Conservation (phyloP, 2,113 vertebrate species). For the Emydura subglobosa region DNA sequence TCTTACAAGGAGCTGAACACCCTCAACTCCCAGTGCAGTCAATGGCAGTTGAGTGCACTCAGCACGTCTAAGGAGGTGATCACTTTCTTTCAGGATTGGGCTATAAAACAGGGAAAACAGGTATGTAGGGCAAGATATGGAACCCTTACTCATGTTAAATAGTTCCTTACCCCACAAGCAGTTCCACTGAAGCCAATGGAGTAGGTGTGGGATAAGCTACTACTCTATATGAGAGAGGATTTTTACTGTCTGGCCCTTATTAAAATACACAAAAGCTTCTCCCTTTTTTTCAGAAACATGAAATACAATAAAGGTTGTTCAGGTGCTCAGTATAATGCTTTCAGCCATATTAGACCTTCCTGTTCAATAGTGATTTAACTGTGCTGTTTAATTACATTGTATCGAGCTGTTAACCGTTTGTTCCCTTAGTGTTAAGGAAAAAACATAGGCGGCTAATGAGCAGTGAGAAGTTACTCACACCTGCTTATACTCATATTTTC, state of each 20-base stretch:
- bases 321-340: neutral
- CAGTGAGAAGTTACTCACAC: slow-evolving; percentile 33
- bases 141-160: neutral
- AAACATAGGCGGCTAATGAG: neutral
- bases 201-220: neutral
- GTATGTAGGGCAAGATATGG: neutral
- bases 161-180: neutral
- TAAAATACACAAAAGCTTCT: neutral
- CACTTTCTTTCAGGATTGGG: neutral
- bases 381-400: neutral
- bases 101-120: neutral
- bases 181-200: neutral
- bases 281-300: neutral
- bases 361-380: neutral
- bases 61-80: neutral
- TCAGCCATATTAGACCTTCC: neutral
- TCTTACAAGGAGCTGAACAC: neutral
- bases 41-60: neutral
- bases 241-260: neutral
- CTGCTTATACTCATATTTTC: slow-evolving; percentile 66
- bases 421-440: neutral
- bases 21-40: neutral
- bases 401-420: neutral
- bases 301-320: neutral
- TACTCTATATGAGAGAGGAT: neutral